Percentiles rank a stretch among this genome's conserved stretches.
These are phyloP conservation scores for Brachionus rotundiformis DNA, from an alignment of 1,140 invertebrate genomes.

Conservation along the genomic window DNA sequence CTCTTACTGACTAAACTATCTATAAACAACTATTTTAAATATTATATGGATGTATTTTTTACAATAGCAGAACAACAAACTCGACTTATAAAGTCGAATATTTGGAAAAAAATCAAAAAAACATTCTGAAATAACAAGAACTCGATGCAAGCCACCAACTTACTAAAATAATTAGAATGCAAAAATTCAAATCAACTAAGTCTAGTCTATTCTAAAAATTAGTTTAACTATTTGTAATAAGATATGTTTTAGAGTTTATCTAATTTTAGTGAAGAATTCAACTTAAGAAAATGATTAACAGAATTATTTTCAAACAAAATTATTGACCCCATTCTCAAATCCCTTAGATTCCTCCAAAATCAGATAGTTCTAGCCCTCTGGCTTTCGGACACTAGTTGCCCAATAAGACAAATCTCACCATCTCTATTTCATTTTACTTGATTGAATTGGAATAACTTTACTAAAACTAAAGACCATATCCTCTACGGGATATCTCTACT, in stretches of 20 bases:
- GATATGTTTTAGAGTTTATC: conserved; percentile 26
- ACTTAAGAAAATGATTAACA: conserved; percentile 16
- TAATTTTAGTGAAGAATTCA: not conserved
- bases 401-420: no score
- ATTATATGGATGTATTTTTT: no score
- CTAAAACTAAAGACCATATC: no score
- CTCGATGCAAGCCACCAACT: conserved; percentile 11
- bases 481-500: not conserved
- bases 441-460: no score
- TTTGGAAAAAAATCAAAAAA: not conserved
- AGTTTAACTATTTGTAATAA: conserved; percentile 38
- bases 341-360: not conserved
- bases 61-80: not conserved
- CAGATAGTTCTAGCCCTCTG: not conserved
- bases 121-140: not conserved
- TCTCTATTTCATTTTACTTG: no score
- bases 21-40: no score
- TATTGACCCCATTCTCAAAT: not conserved
- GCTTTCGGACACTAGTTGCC: not conserved
- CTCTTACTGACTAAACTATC: no score
- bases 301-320: not conserved
- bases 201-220: conserved; percentile 1
- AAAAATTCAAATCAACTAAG: conserved; percentile 13
- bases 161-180: conserved; percentile 39
- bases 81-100: not conserved